A percentile compares a stretch with the other conserved stretches of the same genome.
Evolutionary conservation across 2,797 vertebrate genomes (phyloP).

Genomic region (Clangula hyemalis): DNA sequence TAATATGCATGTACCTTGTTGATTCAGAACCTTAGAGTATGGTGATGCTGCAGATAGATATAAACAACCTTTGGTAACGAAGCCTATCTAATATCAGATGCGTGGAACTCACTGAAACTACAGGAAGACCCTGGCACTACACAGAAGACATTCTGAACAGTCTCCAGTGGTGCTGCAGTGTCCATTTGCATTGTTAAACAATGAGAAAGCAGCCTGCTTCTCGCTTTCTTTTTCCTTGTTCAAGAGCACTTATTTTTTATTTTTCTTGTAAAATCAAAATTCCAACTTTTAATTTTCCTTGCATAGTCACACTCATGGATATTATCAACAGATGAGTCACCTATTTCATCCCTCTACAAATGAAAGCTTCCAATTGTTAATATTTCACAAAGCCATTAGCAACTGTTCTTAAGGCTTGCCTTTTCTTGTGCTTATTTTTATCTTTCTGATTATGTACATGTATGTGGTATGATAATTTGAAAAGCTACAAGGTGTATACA

Average conservation of each 20-base stretch:
- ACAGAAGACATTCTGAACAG: neutral
- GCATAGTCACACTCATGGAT: neutral
- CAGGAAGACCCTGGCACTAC: fast-evolving
- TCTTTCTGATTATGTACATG: neutral
- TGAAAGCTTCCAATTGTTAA: neutral
- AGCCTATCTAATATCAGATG: neutral
- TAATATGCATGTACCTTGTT: too few species aligned
- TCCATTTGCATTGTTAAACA: neutral
- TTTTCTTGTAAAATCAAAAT: neutral
- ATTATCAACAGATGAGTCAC: neutral
- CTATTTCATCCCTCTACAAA: neutral
- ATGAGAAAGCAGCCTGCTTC: neutral
- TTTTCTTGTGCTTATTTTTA: neutral
- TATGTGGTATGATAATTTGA: neutral
- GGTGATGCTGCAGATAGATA: neutral
- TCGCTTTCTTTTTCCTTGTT: neutral
- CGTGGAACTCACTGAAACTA: neutral
- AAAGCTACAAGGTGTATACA: neutral
- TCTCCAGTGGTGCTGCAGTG: neutral
- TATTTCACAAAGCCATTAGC: neutral
- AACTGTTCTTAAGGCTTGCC: neutral
- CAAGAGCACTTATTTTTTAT: neutral
- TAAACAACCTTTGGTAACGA: neutral
- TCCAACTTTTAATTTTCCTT: neutral
- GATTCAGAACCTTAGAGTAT: neutral